Evolutionary conservation across 2,888 invertebrate species (phyloP).

Genomic region (Amiota mariae): DNA sequence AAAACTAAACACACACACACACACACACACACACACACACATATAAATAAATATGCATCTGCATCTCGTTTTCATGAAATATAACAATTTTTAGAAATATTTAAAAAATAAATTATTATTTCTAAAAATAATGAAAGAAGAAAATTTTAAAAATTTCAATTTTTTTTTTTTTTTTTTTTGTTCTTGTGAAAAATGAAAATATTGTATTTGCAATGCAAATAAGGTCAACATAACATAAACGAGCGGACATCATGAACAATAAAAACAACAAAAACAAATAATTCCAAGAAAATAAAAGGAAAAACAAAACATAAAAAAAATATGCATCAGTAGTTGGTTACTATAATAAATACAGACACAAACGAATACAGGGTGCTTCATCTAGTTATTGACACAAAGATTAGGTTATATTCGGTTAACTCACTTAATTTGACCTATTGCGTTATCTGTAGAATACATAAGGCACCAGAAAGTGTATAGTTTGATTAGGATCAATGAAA

Average conservation of each 20-base stretch:
- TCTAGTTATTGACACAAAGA: too few relatives aligned
- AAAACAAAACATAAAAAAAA: neutral
- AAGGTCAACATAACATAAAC: neutral
- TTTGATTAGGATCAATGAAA: too few relatives aligned
- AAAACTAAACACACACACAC: neutral
- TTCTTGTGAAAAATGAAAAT: too few relatives aligned
- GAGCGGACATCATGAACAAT: neutral
- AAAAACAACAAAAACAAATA: conserved; percentile 14
- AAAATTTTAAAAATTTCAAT: neutral
- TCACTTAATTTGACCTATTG: too few relatives aligned
- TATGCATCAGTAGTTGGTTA: neutral
- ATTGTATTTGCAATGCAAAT: conserved; percentile 9
- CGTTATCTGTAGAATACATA: too few relatives aligned
- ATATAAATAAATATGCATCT: neutral
- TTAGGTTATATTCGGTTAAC: too few relatives aligned
- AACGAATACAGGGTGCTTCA: too few relatives aligned
- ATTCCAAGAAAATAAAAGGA: conserved; percentile 3
- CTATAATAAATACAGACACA: too few relatives aligned
- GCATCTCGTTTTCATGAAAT: too few relatives aligned
- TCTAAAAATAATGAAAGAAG: neutral
- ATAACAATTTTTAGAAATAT: too few relatives aligned
- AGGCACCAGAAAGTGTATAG: too few relatives aligned
- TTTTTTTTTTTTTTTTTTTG: too few relatives aligned
- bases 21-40: neutral
- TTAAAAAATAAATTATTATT: neutral